These are phyloP conservation scores for Drosophila lacicola DNA, from an alignment of 2,888 invertebrate genomes.

Conservation along the genomic window DNA sequence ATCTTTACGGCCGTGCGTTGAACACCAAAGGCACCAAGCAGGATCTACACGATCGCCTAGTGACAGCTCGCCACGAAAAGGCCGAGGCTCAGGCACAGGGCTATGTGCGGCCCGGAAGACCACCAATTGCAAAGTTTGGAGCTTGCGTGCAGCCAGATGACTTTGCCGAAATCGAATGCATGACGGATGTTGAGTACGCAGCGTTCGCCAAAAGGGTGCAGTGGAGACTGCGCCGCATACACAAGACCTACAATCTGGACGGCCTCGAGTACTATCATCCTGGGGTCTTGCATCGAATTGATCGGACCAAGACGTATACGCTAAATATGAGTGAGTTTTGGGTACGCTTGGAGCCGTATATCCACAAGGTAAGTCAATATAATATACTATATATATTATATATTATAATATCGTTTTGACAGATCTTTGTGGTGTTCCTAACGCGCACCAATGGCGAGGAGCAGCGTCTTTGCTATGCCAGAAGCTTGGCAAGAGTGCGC, in stretches of 20 bases:
- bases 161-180: constrained; percentile 34
- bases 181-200: constrained; percentile 38
- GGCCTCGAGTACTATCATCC: constrained; percentile 49
- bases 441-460: constrained; percentile 39
- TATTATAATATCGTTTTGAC: background rate
- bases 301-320: constrained; percentile 32
- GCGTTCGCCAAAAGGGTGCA: constrained; percentile 27
- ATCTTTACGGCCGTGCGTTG: constrained; percentile 34
- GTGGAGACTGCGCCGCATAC: constrained; percentile 41
- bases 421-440: constrained; percentile 43
- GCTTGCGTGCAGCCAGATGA: constrained; percentile 47
- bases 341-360: constrained; percentile 44
- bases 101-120: constrained; percentile 33
- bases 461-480: constrained; percentile 52
- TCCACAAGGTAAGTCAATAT: constrained; percentile 35
- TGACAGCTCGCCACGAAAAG: constrained; percentile 33
- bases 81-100: constrained; percentile 53
- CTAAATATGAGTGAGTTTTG: constrained; percentile 47
- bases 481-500: constrained; percentile 22
- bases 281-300: constrained; percentile 47
- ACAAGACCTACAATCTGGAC: constrained; percentile 10
- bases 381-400: too few relatives aligned
- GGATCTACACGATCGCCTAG: constrained; percentile 32
- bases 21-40: constrained; percentile 33
- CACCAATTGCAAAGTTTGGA: constrained; percentile 38